These are phyloP conservation scores for Danaus plexippus DNA, from an alignment of 1,140 invertebrate genomes.

Conservation along the genomic window DNA sequence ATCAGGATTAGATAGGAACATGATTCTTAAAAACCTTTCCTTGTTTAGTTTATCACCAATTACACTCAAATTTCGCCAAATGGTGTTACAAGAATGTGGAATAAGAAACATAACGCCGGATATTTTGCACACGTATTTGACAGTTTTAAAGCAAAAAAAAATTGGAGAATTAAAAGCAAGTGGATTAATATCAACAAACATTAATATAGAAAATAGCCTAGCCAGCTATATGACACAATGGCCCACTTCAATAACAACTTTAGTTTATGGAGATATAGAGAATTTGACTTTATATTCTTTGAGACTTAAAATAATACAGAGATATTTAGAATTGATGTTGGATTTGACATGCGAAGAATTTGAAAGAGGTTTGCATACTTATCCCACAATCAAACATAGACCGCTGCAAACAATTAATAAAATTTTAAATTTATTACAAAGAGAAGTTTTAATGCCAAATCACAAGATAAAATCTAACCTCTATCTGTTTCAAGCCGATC, in stretches of 20 bases:
- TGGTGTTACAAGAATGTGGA: conserved; percentile 59
- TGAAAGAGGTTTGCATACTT: conserved; percentile 53
- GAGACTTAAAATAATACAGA: conserved; percentile 52
- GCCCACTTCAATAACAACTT: conserved; percentile 54
- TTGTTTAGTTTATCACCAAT: conserved; percentile 50
- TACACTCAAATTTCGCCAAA: conserved; percentile 49
- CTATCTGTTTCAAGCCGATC: conserved; percentile 63
- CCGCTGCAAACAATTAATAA: conserved; percentile 63
- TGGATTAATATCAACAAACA: conserved; percentile 29
- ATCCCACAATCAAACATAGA: conserved; percentile 65
- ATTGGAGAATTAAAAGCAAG: conserved; percentile 52
- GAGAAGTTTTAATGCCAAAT: conserved; percentile 57
- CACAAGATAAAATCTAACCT: conserved; percentile 68
- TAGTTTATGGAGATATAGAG: conserved; percentile 41
- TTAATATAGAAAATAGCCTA: conserved; percentile 61
- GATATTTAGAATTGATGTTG: conserved; percentile 64
- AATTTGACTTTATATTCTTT: conserved; percentile 44
- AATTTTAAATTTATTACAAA: conserved; percentile 63
- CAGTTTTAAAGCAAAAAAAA: conserved; percentile 45
- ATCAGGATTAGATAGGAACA: conserved; percentile 38
- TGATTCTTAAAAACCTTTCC: conserved; percentile 41
- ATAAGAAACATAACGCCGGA: conserved; percentile 33
- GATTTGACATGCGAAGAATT: conserved; percentile 62
- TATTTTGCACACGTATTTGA: conserved; percentile 43
- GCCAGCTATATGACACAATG: conserved; percentile 50